These are phyloP conservation scores for Ichneumon xanthorius DNA, from an alignment of 2,888 invertebrate genomes.

Conservation along the genomic window DNA sequence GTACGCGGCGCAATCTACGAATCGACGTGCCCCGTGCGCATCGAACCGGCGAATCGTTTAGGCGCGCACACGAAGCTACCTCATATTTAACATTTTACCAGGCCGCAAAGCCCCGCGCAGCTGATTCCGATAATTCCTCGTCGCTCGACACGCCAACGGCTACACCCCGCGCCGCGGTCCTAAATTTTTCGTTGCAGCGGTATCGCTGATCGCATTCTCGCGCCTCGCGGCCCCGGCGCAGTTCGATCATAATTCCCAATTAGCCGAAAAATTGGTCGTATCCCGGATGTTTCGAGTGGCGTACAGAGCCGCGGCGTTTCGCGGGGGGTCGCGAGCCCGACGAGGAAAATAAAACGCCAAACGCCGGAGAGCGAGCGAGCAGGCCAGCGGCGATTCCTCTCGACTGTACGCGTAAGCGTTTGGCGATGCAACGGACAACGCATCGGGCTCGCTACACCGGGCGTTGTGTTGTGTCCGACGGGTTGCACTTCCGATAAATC, in stretches of 20 bases:
- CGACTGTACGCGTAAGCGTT: constrained; percentile 46
- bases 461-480: constrained; percentile 58
- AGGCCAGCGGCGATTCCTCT: constrained; percentile 22
- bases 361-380: constrained; percentile 34
- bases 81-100: constrained; percentile 39
- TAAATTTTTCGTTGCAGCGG: constrained; percentile 47
- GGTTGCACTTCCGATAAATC: constrained; percentile 82
- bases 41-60: neutral
- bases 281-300: constrained; percentile 38
- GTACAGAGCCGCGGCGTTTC: constrained; percentile 17
- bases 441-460: constrained; percentile 32
- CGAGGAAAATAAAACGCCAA: constrained; percentile 57
- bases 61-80: neutral
- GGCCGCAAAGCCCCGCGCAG: constrained; percentile 37
- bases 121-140: constrained; percentile 54
- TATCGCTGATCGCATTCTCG: constrained; percentile 49
- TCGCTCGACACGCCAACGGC: constrained; percentile 42
- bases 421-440: constrained; percentile 54
- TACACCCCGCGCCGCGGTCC: neutral
- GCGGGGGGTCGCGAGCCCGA: constrained; percentile 19
- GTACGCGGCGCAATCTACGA: neutral
- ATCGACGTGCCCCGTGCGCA: neutral
- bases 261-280: constrained; percentile 70
- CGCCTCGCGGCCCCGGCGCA: constrained; percentile 27
- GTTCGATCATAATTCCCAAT: constrained; percentile 71